A percentile compares a stretch with the other conserved stretches of the same genome.
Conservation (phyloP, 2,888 invertebrate species). For the Punctoribates punctum region DNA sequence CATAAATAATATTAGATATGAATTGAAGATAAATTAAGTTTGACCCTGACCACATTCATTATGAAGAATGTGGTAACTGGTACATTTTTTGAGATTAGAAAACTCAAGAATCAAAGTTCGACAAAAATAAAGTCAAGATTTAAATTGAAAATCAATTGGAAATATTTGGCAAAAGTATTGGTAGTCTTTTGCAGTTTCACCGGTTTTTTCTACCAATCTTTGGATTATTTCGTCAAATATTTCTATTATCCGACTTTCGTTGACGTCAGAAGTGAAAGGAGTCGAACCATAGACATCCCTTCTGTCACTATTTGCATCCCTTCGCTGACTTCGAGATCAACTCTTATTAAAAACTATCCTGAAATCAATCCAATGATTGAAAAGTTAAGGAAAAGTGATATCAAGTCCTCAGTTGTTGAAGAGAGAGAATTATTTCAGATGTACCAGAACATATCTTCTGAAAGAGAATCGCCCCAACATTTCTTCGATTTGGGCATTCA, state of each 20-base stretch:
- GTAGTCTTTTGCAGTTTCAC: not conserved
- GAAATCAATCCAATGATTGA: not conserved
- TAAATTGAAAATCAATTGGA: not conserved
- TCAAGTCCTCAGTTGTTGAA: not conserved
- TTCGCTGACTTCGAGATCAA: not conserved
- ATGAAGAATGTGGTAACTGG: too few relatives aligned
- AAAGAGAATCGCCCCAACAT: not conserved
- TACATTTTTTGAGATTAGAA: too few relatives aligned
- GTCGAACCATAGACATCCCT: not conserved
- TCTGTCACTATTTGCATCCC: not conserved
- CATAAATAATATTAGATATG: too few relatives aligned
- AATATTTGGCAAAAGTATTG: not conserved
- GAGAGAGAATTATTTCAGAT: not conserved
- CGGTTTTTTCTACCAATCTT: not conserved
- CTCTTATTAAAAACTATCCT: not conserved
- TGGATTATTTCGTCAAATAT: not conserved
- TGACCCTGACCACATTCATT: too few relatives aligned
- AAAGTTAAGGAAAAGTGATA: not conserved
- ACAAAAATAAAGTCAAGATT: too few relatives aligned
- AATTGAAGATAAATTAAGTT: too few relatives aligned
- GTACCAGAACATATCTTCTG: not conserved
- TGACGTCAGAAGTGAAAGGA: not conserved
- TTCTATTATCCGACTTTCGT: not conserved
- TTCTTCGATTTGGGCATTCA: not conserved
- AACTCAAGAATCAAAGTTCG: too few relatives aligned